phyloP scores from a whole-genome alignment of 2,113 vertebrate species.

The Ictidomys tridecemlineatus region DNA sequence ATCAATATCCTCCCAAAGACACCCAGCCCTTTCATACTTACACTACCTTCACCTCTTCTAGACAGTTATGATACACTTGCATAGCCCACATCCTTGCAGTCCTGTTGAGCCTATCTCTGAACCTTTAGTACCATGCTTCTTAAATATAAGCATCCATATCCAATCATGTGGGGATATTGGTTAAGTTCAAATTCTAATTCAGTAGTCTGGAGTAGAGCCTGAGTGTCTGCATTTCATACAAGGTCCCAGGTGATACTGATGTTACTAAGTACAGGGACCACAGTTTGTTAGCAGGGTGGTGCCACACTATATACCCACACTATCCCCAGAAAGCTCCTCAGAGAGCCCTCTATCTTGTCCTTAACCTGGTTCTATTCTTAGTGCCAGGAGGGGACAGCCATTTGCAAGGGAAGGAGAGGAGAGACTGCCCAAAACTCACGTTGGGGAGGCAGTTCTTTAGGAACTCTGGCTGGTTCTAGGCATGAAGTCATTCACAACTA shows the following conservation, averaged over 20 bases:
- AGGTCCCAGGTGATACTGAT: background rate
- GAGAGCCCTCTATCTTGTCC: background rate
- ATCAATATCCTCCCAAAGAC: background rate
- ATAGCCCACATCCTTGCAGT: background rate
- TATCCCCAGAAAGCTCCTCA: background rate
- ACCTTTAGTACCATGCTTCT: background rate
- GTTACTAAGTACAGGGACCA: background rate
- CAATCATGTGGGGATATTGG: background rate
- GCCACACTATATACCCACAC: background rate
- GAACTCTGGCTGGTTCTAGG: background rate
- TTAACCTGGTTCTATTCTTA: slow-evolving; percentile 3
- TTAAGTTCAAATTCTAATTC: slow-evolving; percentile 35
- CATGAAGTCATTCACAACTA: slow-evolving; percentile 10
- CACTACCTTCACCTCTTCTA: background rate
- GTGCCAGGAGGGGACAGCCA: background rate
- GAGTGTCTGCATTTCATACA: background rate
- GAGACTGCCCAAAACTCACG: background rate
- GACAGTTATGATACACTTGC: background rate
- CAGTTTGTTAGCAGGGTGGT: background rate
- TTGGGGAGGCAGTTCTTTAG: background rate
- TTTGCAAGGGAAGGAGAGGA: background rate
- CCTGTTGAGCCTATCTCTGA: background rate
- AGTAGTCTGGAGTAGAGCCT: background rate
- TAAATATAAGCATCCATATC: background rate
- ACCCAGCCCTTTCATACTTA: background rate